Evolutionary conservation across 2,113 vertebrate genomes (phyloP).

Genomic region (Labeo catla): DNA sequence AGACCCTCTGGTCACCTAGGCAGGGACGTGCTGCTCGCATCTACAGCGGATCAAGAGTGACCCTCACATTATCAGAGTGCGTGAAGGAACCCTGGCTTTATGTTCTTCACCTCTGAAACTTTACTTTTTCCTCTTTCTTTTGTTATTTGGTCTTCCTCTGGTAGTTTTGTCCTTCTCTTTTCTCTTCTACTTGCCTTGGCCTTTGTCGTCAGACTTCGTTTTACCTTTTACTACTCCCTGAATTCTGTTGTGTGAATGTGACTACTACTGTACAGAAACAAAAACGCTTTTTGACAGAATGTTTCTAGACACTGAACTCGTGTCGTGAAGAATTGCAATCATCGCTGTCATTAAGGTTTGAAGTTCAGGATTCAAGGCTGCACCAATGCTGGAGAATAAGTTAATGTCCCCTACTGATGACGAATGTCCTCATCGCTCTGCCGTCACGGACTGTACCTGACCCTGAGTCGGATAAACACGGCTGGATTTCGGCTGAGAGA

Average conservation of each 20-base stretch:
- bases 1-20: neutral
- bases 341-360: constrained; percentile 29
- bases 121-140: constrained; percentile 16
- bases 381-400: constrained; percentile 65
- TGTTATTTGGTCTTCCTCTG: constrained; percentile 14
- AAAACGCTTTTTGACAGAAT: constrained; percentile 43
- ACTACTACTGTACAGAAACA: constrained; percentile 86
- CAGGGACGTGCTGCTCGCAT: constrained; percentile 49
- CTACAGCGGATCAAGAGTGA: constrained; percentile 65
- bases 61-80: constrained; percentile 66
- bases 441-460: constrained; percentile 2
- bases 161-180: constrained; percentile 2
- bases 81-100: constrained; percentile 60
- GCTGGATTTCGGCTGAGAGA: neutral
- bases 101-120: constrained; percentile 19
- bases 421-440: constrained; percentile 61
- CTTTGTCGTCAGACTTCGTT: neutral
- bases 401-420: constrained; percentile 54
- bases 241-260: constrained; percentile 81
- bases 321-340: constrained; percentile 30
- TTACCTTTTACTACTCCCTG: constrained; percentile 75
- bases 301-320: constrained; percentile 35
- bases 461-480: constrained; percentile 7
- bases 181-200: neutral
- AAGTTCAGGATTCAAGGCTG: constrained; percentile 41